Conservation (phyloP, 2,888 invertebrate species). For the Agriopis leucophaearia region DNA sequence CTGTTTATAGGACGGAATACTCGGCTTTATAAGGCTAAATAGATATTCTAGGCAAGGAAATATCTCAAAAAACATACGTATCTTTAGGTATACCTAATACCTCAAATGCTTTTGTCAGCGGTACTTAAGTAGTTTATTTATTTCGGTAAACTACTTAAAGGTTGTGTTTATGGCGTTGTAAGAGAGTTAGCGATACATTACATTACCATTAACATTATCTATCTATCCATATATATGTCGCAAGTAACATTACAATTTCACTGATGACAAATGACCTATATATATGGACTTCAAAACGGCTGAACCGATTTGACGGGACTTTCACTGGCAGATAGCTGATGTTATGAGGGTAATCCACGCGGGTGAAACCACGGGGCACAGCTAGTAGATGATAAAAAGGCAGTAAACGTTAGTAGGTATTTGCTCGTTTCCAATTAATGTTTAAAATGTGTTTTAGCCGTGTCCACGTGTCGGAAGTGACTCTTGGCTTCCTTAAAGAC, state of each 20-base stretch:
- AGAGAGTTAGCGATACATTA: background rate
- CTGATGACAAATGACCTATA: too few relatives aligned
- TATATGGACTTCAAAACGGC: too few relatives aligned
- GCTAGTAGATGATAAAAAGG: background rate
- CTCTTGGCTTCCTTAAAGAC: conserved; percentile 93
- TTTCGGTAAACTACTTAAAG: background rate
- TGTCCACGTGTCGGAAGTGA: conserved; percentile 97
- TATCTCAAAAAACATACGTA: background rate
- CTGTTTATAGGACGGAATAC: conserved; percentile 12
- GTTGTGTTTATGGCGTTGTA: background rate
- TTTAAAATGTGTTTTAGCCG: conserved; percentile 85
- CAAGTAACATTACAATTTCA: too few relatives aligned
- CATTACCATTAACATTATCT: too few relatives aligned
- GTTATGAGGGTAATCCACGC: too few relatives aligned
- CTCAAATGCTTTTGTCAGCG: background rate
- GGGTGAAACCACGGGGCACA: too few relatives aligned
- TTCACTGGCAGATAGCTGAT: too few relatives aligned
- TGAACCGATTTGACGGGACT: too few relatives aligned
- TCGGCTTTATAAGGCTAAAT: conserved; percentile 10
- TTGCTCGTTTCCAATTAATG: too few relatives aligned
- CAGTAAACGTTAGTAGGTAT: background rate
- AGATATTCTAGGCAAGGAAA: background rate
- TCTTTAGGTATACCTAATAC: background rate
- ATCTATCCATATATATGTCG: too few relatives aligned
- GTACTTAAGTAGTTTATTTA: background rate